These are phyloP conservation scores for Globia sparganii DNA, from an alignment of 2,888 invertebrate genomes.

Conservation along the genomic window DNA sequence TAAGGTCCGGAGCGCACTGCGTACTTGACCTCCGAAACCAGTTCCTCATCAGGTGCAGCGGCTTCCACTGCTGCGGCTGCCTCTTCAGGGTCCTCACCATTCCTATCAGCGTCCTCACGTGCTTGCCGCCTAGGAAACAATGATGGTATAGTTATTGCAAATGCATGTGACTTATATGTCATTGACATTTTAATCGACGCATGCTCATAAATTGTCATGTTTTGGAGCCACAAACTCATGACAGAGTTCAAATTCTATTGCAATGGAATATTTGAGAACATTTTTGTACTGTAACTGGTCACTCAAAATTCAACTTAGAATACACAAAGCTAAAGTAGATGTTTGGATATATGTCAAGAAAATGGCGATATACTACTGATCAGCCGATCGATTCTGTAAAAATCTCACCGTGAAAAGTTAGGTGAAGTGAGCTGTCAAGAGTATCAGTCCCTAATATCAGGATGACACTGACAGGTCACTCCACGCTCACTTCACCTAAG, in stretches of 20 bases:
- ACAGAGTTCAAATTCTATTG: background rate
- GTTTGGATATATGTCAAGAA: background rate
- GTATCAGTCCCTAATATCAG: too few species aligned
- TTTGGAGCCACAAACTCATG: background rate
- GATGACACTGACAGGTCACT: too few species aligned
- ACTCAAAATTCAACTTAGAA: background rate
- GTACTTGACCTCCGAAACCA: conserved; percentile 93
- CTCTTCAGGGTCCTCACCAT: conserved; percentile 92
- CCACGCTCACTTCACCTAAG: too few species aligned
- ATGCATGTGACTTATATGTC: background rate
- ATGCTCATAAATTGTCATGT: background rate
- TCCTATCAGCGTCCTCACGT: conserved; percentile 89
- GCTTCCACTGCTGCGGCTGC: conserved; percentile 90
- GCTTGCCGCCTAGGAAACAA: conserved; percentile 68
- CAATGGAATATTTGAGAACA: background rate
- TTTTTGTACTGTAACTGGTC: background rate
- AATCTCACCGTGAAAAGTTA: too few species aligned
- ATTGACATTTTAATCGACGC: background rate
- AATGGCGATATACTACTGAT: background rate
- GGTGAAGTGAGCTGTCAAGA: too few species aligned
- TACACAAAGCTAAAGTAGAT: background rate
- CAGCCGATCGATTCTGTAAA: too few species aligned
- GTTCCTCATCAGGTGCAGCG: conserved; percentile 90
- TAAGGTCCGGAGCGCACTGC: conserved; percentile 97
- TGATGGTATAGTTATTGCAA: background rate